A percentile compares a stretch with the other conserved stretches of the same genome.
Conservation (phyloP, 2,113 vertebrate genomes). For the Urocitellus parryii region DNA sequence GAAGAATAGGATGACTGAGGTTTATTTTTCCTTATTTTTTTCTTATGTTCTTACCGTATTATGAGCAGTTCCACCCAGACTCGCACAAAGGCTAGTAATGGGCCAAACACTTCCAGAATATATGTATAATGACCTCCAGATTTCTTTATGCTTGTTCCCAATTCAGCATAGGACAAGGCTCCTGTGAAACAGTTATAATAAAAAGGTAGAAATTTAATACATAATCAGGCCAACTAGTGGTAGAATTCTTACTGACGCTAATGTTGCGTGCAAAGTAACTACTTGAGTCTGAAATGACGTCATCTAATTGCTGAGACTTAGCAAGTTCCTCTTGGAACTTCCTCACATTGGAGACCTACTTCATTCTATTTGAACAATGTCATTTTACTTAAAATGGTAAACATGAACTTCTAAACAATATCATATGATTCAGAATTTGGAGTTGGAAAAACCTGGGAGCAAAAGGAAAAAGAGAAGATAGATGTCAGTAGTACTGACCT, state of each 20-base stretch:
- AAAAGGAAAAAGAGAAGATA: background rate
- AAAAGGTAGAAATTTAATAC: constrained; percentile 26
- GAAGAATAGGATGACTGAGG: background rate
- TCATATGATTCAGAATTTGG: background rate
- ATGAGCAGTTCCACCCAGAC: constrained; percentile 96
- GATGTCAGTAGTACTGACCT: background rate
- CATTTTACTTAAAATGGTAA: background rate
- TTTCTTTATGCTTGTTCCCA: constrained; percentile 97
- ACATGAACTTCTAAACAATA: background rate
- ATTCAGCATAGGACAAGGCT: constrained; percentile 95
- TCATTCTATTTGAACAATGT: background rate
- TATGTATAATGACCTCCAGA: constrained; percentile 98
- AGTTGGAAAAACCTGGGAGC: background rate
- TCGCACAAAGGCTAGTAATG: constrained; percentile 94
- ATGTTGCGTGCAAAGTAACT: background rate
- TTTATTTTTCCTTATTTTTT: background rate
- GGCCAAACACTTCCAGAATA: constrained; percentile 96
- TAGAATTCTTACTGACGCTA: background rate
- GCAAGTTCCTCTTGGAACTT: constrained; percentile 2
- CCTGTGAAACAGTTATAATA: constrained; percentile 85
- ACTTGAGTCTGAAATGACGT: background rate
- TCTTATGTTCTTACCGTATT: constrained; percentile 91
- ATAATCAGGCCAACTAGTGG: background rate
- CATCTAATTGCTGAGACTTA: background rate
- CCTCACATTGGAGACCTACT: background rate